Evolutionary conservation across 2,888 invertebrate genomes (phyloP).

Genomic region (Pollenia griseotomentosa): DNA sequence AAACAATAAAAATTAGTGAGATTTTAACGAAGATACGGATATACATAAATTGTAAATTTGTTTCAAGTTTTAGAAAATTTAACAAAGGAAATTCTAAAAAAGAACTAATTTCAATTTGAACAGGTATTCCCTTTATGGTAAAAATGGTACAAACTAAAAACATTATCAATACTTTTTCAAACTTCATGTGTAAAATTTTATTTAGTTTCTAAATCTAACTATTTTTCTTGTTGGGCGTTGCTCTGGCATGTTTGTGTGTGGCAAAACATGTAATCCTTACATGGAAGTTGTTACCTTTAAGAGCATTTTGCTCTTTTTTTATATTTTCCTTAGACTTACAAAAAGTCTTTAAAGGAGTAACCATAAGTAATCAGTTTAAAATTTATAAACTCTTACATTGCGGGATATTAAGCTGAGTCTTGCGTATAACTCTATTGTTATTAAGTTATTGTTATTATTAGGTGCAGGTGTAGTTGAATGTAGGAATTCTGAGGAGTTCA

Average conservation of each 20-base stretch:
- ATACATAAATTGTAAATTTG: constrained; percentile 26
- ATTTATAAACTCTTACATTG: constrained; percentile 1
- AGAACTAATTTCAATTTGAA: constrained; percentile 21
- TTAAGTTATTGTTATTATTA: background rate
- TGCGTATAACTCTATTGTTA: background rate
- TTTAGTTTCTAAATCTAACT: no score
- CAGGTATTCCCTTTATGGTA: constrained; percentile 32
- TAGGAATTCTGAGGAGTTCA: background rate
- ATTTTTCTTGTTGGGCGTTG: constrained; percentile 26
- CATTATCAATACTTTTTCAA: no score
- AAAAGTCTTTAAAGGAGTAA: constrained; percentile 46
- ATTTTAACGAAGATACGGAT: constrained; percentile 60
- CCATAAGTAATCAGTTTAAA: constrained; percentile 55
- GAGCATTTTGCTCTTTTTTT: background rate
- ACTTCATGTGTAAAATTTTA: no score
- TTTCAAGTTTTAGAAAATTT: constrained; percentile 6
- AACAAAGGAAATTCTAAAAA: constrained; percentile 29
- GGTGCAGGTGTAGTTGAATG: background rate
- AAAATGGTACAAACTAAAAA: background rate
- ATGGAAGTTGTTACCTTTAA: background rate
- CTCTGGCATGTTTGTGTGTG: constrained; percentile 19
- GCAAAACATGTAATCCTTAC: constrained; percentile 37
- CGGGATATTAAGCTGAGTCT: background rate
- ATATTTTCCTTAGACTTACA: background rate
- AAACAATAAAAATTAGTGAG: constrained; percentile 33